Evolutionary conservation across 2,797 vertebrate species (phyloP).

Genomic region (Miichthys miiuy): DNA sequence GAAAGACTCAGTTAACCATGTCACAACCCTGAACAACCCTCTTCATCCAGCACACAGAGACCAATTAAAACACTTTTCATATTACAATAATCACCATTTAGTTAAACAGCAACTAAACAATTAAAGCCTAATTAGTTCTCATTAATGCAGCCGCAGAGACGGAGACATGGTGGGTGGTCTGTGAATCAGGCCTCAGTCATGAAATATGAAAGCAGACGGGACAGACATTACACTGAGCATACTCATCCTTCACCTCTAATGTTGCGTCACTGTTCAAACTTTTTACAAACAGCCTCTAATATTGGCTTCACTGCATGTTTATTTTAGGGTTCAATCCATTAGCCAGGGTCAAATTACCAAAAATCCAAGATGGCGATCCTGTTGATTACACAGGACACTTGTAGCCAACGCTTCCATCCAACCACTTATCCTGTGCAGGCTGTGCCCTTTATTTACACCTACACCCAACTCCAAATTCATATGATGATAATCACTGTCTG

Average conservation of each 20-base stretch:
- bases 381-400: neutral
- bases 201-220: neutral
- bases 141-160: conserved; percentile 28
- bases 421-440: neutral
- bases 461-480: neutral
- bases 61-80: conserved; percentile 64
- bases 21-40: conserved; percentile 29
- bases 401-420: neutral
- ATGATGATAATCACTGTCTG: no score
- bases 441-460: no score
- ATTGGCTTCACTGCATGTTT: neutral
- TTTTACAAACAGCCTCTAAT: neutral
- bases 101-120: conserved; percentile 64
- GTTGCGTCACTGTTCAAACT: neutral
- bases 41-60: conserved; percentile 36
- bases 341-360: neutral
- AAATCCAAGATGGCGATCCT: neutral
- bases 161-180: neutral
- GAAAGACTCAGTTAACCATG: conserved; percentile 46
- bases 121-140: conserved; percentile 63
- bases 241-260: neutral
- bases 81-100: conserved; percentile 52
- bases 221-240: neutral
- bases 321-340: neutral
- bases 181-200: conserved; percentile 7